phyloP scores from a whole-genome alignment of 2,888 invertebrate species.

The Anodontia alba region DNA sequence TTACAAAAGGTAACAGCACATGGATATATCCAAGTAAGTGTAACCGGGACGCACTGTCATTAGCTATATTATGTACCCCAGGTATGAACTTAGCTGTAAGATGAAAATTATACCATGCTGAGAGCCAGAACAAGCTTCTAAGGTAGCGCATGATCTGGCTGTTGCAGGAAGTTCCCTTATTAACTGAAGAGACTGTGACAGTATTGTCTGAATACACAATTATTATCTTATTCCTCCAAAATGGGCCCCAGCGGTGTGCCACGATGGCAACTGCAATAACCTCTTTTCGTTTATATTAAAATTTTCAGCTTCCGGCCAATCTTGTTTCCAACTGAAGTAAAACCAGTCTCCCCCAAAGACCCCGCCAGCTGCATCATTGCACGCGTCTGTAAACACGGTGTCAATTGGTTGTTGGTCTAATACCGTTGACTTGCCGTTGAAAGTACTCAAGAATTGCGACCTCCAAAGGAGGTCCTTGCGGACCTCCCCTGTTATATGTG shows the following conservation, averaged over 20 bases:
- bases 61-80: conserved; percentile 7
- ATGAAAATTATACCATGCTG: conserved; percentile 27
- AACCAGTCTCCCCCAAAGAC: conserved; percentile 23
- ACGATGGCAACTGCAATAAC: conserved; percentile 19
- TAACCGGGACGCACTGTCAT: conserved; percentile 24
- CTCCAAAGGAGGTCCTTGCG: conserved; percentile 29
- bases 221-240: conserved; percentile 18
- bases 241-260: conserved; percentile 20
- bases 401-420: conserved; percentile 23
- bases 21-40: conserved; percentile 18
- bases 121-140: conserved; percentile 36
- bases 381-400: conserved; percentile 30
- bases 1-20: not conserved
- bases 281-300: conserved; percentile 35
- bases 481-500: not conserved
- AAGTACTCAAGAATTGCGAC: conserved; percentile 20
- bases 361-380: too few relatives aligned
- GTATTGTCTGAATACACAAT: conserved; percentile 26
- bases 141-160: conserved; percentile 1
- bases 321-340: conserved; percentile 21
- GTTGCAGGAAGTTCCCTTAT: conserved; percentile 30
- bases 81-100: conserved; percentile 24
- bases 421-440: conserved; percentile 35
- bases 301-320: not conserved
- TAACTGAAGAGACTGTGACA: conserved; percentile 28